Base-by-base conservation (phyloP, 2,113 vertebrate species). In the Eidolon helvum region DNA sequence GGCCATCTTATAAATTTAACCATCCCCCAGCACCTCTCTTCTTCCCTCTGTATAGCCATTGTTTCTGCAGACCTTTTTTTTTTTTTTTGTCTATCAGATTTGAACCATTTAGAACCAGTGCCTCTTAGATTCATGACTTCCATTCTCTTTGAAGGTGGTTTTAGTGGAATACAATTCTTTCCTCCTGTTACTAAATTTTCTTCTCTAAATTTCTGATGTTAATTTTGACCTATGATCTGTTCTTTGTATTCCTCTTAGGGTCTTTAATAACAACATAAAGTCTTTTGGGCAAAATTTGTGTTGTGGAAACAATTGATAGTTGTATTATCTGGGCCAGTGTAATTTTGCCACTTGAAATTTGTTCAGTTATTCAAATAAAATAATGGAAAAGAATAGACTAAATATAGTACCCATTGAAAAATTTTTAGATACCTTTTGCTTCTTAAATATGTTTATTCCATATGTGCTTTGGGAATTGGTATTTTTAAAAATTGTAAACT, bases 191-290 rank as follows among this genome's bases (percentile, higher is more conserved):
- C 2, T 82, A 48, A 14, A 14, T 87, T 87, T 89, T 84, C 9
- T 74, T 82, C 28, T 77, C 40, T 95, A 53, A 9, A 85, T 91
- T 91, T 79, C n/a, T 71, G 43, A 97, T 87, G 48, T 90, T 95
- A 79, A 48, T 96, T 91, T 91, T 79, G 24, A 83, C 19, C 40
- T 90, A 8, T 22, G 43, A 11, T 86, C 91, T 84, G 68, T 87
- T 90, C 48, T 93, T 88, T n/a, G 40, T 87, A 33, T 11, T 55
- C 57, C 19, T 30, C 45, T 77, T 24, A 88, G 19, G 19, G 15
- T 59, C 66, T 93, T 86, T 86, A 79, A 95, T 30, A 68, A 95
- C 21, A 75, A 2, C 84, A 38, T 87, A 45, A 88, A 69, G 55
- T 84, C 68, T 84, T 0, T 80, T 71, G 65, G 11, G 26, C 33